Evolutionary conservation across 2,797 vertebrate species (phyloP), one percentile per base, ranked within the genome.

Genomic region (Psittacula echo): DNA sequence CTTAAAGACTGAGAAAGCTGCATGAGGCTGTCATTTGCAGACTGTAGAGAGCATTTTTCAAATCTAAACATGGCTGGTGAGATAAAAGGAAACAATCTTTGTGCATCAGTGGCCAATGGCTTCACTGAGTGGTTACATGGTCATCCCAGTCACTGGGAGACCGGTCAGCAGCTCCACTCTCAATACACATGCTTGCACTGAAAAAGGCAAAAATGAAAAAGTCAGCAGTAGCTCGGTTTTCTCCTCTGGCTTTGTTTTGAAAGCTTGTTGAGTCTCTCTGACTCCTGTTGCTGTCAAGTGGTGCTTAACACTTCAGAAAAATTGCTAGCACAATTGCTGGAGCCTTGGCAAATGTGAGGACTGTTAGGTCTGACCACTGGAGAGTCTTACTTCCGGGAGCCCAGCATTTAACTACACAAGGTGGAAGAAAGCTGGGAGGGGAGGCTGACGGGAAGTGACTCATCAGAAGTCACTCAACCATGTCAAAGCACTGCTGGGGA

Each of bases 1-100:
- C 80, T 94, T 87, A 56, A 93, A 95, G 91, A 96, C 78, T 93
- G 74, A 94, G 74, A 1, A 22, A 90, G 65, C 47, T 92, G 72
- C 80, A 81, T 54, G 75, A 87, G 39, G 58, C 75, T 84, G 78
- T 83, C 50, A n/a, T 86, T 95, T 94, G 27, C 72, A 75, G 79
- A 65, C 50, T 80, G 65, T 34, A 81, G 39, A 83, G 54, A 81
- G 58, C 27, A 45, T 93, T 89, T 66, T 85, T 39, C 27, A 85
- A 75, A 72, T 72, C 42, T 83, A 85, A 94, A 78, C 90, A 89
- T 56, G 78, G n/a, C 20, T 68, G 41, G 22, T 73, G 65, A 71
- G 50, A 94, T 45, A 86, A 91, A 91, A 82, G 54, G 48, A 64
- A 75, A 77, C 4, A 18, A 62, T 29, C 48, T n/a, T 75, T 72